Percentiles rank a stretch among this genome's conserved stretches.
Conservation (phyloP, 2,113 vertebrate genomes). For the Marmota monax region DNA sequence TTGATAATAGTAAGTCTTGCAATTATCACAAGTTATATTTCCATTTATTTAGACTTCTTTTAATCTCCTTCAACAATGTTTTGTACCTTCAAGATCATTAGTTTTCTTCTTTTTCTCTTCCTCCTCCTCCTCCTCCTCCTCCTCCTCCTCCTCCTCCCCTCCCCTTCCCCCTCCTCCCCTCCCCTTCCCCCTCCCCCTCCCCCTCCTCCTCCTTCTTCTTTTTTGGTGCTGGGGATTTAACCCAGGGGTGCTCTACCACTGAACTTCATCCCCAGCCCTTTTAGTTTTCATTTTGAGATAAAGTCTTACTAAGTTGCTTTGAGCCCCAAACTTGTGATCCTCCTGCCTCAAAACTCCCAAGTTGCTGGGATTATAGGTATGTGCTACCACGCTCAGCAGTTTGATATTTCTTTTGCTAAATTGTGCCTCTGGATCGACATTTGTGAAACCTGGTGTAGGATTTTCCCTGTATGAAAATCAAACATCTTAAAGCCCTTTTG, state of each 20-base stretch:
- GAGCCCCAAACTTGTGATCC: too few species aligned
- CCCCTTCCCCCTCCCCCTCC: too few species aligned
- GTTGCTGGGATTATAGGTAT: too few species aligned
- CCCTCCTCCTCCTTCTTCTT: too few species aligned
- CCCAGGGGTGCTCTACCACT: not conserved
- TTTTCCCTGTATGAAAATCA: not conserved
- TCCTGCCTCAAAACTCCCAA: too few species aligned
- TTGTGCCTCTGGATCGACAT: not conserved
- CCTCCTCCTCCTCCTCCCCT: too few species aligned
- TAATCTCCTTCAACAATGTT: not conserved
- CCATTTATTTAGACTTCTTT: not conserved
- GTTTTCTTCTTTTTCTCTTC: not conserved
- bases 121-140: too few species aligned
- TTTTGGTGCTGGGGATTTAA: not conserved
- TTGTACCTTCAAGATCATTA: not conserved
- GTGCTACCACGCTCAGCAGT: too few species aligned
- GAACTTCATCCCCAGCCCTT: not conserved
- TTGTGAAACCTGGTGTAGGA: not conserved
- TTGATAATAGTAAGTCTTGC: slow-evolving; percentile 5
- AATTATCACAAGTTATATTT: not conserved
- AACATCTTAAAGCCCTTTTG: not conserved
- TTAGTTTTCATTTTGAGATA: not conserved
- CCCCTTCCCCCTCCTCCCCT: fast-evolving
- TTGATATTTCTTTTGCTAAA: not conserved
- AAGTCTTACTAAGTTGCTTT: not conserved